Base-by-base conservation (phyloP, 2,797 vertebrate genomes). In the Amphiprion clarkii region DNA sequence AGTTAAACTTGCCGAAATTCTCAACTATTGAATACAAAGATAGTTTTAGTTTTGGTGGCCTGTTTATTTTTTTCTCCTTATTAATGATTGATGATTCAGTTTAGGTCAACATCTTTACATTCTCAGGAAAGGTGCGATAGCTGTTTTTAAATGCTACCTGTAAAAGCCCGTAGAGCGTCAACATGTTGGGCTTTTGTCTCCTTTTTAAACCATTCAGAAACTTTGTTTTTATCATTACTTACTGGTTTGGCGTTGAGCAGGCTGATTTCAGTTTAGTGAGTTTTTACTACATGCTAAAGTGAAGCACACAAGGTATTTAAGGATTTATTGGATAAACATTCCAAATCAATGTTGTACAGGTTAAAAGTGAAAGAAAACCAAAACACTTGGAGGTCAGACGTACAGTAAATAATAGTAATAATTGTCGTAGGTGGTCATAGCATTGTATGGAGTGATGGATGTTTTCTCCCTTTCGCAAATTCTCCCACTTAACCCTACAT, bases 301-400 rank as follows among this genome's bases (percentile, higher is more conserved):
- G 62, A 90, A 91, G 89, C 89, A 90, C 88, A 92, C 61, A 53
- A 60, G 66, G 65, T 75, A 72, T 84, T 83, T 53, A 78, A 73
- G 62, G 77, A 74, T 86, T 87, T 53, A 84, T 85, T 86, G 81
- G 85, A 79, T 72, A 67, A 87, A 93, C 89, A 93, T 93, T 94
- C 88, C 88, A 86, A 77, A 86, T 83, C 33, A 51, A 74, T 11
- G 16, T 76, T 82, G 82, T 89, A 78, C 79, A 90, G 71, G 69
- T 82, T 58, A 76, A 86, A 83, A 71, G n/a, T 71, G 61, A 82
- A 59, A 71, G 68, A 78, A 83, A 86, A 86, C 69, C 79, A 83
- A 92, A 90, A 85, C 66, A 56, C 29, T 46, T 64, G 39, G 68
- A 87, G 72, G 65, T 58, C 76, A 48, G 71, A 79, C 46, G 31